Conservation (phyloP, 2,113 vertebrate genomes). For the Xiphophorus hellerii region DNA sequence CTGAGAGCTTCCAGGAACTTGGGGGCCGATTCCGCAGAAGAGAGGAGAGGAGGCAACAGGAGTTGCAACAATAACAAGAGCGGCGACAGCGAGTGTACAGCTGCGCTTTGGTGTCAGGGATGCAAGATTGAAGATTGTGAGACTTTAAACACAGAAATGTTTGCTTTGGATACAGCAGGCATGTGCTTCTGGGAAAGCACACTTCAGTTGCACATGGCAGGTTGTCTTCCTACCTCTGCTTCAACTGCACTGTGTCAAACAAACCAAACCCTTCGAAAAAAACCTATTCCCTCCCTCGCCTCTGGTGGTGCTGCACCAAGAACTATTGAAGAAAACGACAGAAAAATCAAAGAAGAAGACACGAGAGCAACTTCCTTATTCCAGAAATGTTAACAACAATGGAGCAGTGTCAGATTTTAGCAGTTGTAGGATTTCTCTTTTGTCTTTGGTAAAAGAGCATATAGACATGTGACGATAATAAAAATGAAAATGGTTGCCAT, state of each 20-base stretch:
- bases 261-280: no score
- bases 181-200: slow-evolving; percentile 13
- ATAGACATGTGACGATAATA: background rate
- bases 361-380: no score
- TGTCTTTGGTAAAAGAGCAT: no score
- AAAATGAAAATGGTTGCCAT: slow-evolving; percentile 2
- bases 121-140: slow-evolving; percentile 35
- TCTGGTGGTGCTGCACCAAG: no score
- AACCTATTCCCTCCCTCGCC: no score
- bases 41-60: slow-evolving; percentile 1
- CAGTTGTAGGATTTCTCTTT: no score
- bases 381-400: no score
- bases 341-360: no score
- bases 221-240: background rate
- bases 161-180: slow-evolving; percentile 3
- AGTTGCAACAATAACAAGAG: slow-evolving; percentile 1
- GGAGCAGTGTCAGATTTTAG: no score
- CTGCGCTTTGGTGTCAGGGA: slow-evolving; percentile 29
- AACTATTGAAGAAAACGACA: no score
- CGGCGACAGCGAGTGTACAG: slow-evolving; percentile 18
- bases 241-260: background rate
- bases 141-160: slow-evolving; percentile 29
- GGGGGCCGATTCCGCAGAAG: slow-evolving; percentile 11
- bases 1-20: slow-evolving; percentile 31
- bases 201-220: slow-evolving; percentile 13